Evolutionary conservation across 2,888 invertebrate genomes (phyloP).

Genomic region (Tetragonisca angustula): DNA sequence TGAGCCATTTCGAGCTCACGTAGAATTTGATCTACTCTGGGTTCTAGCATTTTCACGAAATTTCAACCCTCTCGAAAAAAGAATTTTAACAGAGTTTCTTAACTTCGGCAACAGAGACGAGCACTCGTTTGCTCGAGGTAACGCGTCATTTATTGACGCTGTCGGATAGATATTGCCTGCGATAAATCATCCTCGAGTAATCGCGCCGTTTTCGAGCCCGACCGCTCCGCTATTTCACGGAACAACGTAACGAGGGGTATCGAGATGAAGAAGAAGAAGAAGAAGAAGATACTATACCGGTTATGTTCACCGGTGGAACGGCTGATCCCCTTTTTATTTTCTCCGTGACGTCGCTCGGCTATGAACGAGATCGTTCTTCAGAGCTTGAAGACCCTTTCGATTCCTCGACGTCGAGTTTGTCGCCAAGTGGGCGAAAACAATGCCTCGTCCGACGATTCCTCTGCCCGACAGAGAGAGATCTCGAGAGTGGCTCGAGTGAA

Average conservation of each 20-base stretch:
- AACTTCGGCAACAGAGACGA: too few relatives aligned
- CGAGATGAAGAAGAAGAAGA: neutral
- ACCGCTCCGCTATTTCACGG: neutral
- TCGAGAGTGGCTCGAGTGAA: conserved; percentile 16
- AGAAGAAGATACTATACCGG: conserved; percentile 21
- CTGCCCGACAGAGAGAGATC: conserved; percentile 40
- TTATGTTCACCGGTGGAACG: conserved; percentile 38
- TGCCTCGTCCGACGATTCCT: conserved; percentile 68
- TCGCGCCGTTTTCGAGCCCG: neutral
- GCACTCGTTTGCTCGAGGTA: too few relatives aligned
- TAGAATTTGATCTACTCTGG: too few relatives aligned
- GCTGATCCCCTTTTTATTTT: conserved; percentile 46
- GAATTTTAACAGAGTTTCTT: too few relatives aligned
- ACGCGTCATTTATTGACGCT: too few relatives aligned
- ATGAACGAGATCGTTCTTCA: conserved; percentile 57
- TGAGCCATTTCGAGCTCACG: too few relatives aligned
- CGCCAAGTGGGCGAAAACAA: conserved; percentile 77
- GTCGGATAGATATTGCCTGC: neutral
- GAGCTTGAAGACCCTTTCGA: conserved; percentile 53
- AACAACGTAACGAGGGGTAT: neutral
- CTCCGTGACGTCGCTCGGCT: conserved; percentile 50
- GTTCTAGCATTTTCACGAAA: too few relatives aligned
- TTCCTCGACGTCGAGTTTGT: conserved; percentile 64
- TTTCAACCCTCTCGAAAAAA: too few relatives aligned
- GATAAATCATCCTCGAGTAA: neutral